phyloP scores from a whole-genome alignment of 2,888 invertebrate species.

The Melanargia galathea region DNA sequence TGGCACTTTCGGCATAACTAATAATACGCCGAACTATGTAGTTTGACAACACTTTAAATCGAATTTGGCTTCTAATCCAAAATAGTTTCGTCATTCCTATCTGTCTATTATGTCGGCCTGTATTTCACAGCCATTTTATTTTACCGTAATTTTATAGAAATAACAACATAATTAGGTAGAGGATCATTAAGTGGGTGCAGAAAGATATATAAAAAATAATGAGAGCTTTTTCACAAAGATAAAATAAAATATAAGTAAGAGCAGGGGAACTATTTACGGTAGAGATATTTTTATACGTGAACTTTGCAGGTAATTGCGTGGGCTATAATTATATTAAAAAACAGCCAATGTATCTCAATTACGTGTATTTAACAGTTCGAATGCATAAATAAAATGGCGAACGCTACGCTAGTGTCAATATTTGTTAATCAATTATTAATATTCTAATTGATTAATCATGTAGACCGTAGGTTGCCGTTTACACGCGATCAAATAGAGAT shows the following conservation, averaged over 20 bases:
- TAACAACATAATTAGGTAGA: not conserved
- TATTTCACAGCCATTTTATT: not conserved
- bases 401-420: not conserved
- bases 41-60: no score
- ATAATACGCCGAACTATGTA: no score
- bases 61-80: no score
- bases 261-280: not conserved
- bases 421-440: not conserved
- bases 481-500: no score
- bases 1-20: no score
- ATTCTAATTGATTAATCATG: not conserved
- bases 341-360: not conserved
- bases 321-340: not conserved
- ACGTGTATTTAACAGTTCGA: no score
- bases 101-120: not conserved
- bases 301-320: not conserved
- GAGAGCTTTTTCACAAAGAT: not conserved
- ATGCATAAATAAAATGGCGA: not conserved
- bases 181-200: not conserved
- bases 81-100: no score
- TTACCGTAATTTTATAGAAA: not conserved
- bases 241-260: not conserved
- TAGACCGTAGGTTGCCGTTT: no score
- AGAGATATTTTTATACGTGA: not conserved
- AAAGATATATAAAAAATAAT: conserved; percentile 3